phyloP scores from a whole-genome alignment of 92 coral and sea anemone genomes.

The Montipora capitata region DNA sequence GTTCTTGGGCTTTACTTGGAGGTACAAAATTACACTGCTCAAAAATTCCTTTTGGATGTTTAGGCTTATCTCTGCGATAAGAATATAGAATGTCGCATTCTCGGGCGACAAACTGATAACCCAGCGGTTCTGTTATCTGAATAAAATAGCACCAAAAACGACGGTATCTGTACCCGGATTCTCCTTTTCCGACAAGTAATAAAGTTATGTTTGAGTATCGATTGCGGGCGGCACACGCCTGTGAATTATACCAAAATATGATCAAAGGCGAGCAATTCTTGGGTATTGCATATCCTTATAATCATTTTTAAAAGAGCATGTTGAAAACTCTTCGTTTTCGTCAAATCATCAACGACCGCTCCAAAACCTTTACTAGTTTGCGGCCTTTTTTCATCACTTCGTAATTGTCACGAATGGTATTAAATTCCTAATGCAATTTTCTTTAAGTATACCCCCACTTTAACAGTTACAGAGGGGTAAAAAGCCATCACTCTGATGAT shows the following conservation, averaged over 20 bases:
- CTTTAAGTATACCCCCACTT: background rate
- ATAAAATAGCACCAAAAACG: constrained; percentile 17
- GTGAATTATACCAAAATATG: constrained; percentile 22
- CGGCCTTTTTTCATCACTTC: constrained; percentile 8
- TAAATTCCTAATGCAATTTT: constrained; percentile 24
- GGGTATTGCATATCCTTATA: background rate
- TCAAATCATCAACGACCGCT: constrained; percentile 30
- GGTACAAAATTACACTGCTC: background rate
- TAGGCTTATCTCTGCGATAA: constrained; percentile 46
- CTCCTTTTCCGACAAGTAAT: background rate
- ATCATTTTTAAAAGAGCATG: constrained; percentile 33
- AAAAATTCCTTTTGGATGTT: constrained; percentile 14
- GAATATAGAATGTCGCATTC: background rate
- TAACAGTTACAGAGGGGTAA: background rate
- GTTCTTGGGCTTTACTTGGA: background rate
- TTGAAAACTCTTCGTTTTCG: constrained; percentile 35
- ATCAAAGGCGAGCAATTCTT: background rate
- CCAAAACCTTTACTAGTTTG: constrained; percentile 9
- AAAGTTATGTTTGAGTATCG: background rate
- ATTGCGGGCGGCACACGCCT: constrained; percentile 25
- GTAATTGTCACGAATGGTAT: constrained; percentile 26
- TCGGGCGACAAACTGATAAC: constrained; percentile 43
- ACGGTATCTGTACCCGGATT: constrained; percentile 30
- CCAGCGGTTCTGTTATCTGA: constrained; percentile 37
- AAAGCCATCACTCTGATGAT: constrained; percentile 33